Conservation (phyloP, 2,113 vertebrate genomes). For the Equus przewalskii region DNA sequence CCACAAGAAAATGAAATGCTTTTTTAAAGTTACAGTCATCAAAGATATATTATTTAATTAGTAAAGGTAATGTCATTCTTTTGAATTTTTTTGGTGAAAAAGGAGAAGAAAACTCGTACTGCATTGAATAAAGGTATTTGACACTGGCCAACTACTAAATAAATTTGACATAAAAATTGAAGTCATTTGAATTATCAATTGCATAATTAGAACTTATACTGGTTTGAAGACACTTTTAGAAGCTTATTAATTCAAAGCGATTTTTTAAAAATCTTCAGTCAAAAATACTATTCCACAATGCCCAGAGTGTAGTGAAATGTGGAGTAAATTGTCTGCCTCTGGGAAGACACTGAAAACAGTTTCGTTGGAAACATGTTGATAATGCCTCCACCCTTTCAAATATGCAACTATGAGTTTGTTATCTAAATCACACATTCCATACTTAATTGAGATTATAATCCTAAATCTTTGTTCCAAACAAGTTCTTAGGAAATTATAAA, state of each 20-base stretch:
- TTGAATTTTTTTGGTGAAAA: background rate
- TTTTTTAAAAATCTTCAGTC: background rate
- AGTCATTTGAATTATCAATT: conserved; percentile 43
- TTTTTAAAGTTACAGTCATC: background rate
- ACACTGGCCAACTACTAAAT: conserved; percentile 13
- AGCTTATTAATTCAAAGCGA: conserved; percentile 33
- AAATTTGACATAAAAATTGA: conserved; percentile 26
- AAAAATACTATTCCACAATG: conserved; percentile 41
- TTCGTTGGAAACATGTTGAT: background rate
- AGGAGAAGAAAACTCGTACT: background rate
- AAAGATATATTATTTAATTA: background rate
- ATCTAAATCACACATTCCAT: background rate
- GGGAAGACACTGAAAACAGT: background rate
- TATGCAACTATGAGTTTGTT: background rate
- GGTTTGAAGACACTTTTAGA: conserved; percentile 43
- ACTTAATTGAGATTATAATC: conserved; percentile 24
- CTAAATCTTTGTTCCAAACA: conserved; percentile 56
- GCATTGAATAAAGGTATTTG: background rate
- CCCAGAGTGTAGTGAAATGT: background rate
- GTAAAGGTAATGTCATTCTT: background rate
- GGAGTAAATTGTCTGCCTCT: background rate
- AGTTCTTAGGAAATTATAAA: conserved; percentile 1
- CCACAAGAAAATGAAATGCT: background rate
- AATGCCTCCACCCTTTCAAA: background rate
- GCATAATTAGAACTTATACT: conserved; percentile 34